Base-by-base conservation (phyloP, 2,797 vertebrate genomes). In the Fistularia commersonii region DNA sequence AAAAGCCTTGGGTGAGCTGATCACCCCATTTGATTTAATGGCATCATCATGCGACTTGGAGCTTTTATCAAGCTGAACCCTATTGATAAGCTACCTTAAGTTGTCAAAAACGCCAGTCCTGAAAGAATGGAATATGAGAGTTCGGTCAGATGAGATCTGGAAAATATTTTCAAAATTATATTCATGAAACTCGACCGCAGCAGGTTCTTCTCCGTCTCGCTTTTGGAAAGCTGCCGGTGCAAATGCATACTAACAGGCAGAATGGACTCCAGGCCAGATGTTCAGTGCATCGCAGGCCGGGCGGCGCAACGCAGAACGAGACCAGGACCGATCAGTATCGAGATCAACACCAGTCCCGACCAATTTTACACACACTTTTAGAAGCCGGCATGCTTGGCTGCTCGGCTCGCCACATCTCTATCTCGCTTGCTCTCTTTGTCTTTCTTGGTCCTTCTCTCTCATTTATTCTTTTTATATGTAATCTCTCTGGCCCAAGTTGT, bases 401-500 rank as follows among this genome's bases (percentile, higher is more conserved):
- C 68, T 13, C 48, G 34, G 36, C 51, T 38, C 45, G n/a, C 33
- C 38, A 48, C 35, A 48, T 32, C 42, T 45, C 39, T 38, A 14
- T 41, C 42, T 45, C n/a, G 44, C 14, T 56, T 48, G 38, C 32
- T 48, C 45, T 8, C 41, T 51, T 45, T 41, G 13, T 50, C 41
- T 47, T 36, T 35, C 14, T 42, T n/a, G 10, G 11, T 40, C 54
- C 41, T 60, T 61, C 48, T 50, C 51, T 64, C 51, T 52, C 51
- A 44, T 46, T 52, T 43, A 66, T 54, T 32, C 36, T 55, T 15
- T 69, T 69, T 72, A 65, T 64, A 69, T 80, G 74, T 83, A 84
- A 87, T 86, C 76, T 83, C 63, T 52, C 12, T 64, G 51, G 57
- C 66, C 61, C 54, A 61, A 81, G 74, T 83, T 83, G 76, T 84